A percentile compares a stretch with the other conserved stretches of the same genome.
phyloP scores from a whole-genome alignment of 2,797 vertebrate genomes.

The Acanthopagrus latus region DNA sequence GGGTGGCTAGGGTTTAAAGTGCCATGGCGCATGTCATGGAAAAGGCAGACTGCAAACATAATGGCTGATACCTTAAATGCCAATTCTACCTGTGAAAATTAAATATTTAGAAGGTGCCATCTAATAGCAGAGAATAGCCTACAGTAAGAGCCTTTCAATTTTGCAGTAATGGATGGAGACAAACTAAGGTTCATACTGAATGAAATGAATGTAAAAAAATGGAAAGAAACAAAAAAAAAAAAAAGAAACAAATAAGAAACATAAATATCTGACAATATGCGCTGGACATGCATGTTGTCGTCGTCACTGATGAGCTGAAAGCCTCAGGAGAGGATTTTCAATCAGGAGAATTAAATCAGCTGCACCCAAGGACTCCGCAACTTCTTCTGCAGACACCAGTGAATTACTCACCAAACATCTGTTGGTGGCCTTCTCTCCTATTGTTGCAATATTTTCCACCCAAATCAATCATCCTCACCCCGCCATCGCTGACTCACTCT shows the following conservation, averaged over 20 bases:
- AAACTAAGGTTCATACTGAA: background rate
- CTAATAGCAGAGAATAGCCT: background rate
- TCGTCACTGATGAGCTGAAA: background rate
- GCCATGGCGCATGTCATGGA: no score
- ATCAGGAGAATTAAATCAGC: constrained; percentile 30
- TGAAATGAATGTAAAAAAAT: background rate
- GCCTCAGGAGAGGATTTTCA: constrained; percentile 12
- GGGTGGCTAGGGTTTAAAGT: no score
- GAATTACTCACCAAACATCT: constrained; percentile 31
- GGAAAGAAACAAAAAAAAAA: background rate
- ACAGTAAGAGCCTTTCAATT: background rate
- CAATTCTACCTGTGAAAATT: background rate
- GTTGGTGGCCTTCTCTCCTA: constrained; percentile 8
- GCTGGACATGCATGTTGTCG: background rate
- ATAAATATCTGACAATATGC: background rate
- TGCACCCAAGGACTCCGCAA: constrained; percentile 29
- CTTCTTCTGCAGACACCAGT: background rate
- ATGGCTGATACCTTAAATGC: background rate
- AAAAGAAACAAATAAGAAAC: background rate
- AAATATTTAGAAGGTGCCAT: constrained; percentile 4
- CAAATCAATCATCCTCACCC: constrained; percentile 11
- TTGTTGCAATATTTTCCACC: constrained; percentile 1
- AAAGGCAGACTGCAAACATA: no score
- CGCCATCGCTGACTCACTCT: constrained; percentile 5
- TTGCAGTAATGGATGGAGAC: background rate